Base-by-base conservation (phyloP, 2,797 vertebrate species). In the Prunella strophiata region DNA sequence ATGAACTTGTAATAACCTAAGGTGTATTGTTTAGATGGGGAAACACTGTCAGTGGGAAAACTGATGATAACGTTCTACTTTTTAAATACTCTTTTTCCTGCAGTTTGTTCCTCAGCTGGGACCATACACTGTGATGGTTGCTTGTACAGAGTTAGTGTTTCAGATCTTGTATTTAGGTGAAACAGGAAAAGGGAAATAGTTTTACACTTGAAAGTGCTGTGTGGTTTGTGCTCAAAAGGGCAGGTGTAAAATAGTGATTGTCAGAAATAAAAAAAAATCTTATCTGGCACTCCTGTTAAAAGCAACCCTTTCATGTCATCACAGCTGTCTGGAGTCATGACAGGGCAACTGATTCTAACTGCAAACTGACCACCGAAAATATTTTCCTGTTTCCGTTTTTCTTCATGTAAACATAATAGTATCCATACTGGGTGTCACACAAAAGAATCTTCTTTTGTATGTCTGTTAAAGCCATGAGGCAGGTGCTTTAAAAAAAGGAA, bases 401-500 rank as follows among this genome's bases (percentile, higher is more conserved):
- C 9, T 66, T 88, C 7, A 3, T 67, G 10, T 63, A 52, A 77
- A 67, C 62, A 10, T 20, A 43, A 7, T n/a, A n/a, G 26, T 45
- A 73, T 32, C 12, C 1, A 1, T 43, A 32, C 8, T 55, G 30
- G 2, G 7, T 75, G 3, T 63, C 3, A 1, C 6, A 34, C 5
- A 1, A 58, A 76, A 38, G 3, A 36, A 45, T 52, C 5, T 73
- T 25, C 21, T 71, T 75, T 42, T 84, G 5, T 32, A 5, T 47
- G 21, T 32, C 45, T 66, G 23, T 66, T 47, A 70, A 78, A 62
- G n/a, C 32, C 13, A 2, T 11, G 43, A 87, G 66, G n/a, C 62
- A 55, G 17, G 6, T n/a, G 21, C 6, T 7, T 52, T 48, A 15
- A 25, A 36, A 42, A 75, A 13, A 7, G 5, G 13, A 59, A 23